These are phyloP conservation scores for Ia io DNA, from an alignment of 2,113 vertebrate genomes.

Conservation along the genomic window DNA sequence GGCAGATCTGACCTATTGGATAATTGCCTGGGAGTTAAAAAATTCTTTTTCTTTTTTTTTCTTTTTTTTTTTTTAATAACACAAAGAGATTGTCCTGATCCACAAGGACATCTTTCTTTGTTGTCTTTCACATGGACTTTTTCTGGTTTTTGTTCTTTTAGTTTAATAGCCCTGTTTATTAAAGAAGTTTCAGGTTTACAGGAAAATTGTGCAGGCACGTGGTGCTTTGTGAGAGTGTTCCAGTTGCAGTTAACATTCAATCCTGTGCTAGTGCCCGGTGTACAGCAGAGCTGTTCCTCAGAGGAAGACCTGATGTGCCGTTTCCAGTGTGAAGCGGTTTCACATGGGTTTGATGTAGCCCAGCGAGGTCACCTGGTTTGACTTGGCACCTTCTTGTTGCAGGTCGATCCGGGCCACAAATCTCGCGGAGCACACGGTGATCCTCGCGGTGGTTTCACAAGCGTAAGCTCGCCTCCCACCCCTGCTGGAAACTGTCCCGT, in stretches of 20 bases:
- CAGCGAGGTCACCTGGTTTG: neutral
- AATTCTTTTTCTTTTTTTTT: neutral
- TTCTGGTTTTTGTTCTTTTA: neutral
- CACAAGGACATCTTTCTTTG: slow-evolving; percentile 38
- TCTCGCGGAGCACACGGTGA: slow-evolving; percentile 91
- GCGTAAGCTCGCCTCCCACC: slow-evolving; percentile 82
- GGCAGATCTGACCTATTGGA: slow-evolving; percentile 46
- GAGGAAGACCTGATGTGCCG: neutral
- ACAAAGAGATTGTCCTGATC: slow-evolving; percentile 19
- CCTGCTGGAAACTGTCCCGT: neutral
- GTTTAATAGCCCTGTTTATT: neutral
- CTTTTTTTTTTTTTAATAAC: neutral
- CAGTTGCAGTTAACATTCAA: neutral
- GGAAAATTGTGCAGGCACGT: neutral
- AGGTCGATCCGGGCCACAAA: slow-evolving; percentile 94
- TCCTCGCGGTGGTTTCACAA: slow-evolving; percentile 90
- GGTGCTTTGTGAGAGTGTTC: neutral
- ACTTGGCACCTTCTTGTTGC: slow-evolving; percentile 67
- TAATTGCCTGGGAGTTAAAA: slow-evolving; percentile 33
- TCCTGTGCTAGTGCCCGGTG: neutral
- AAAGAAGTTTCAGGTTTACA: neutral
- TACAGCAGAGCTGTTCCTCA: neutral
- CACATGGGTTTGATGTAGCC: neutral
- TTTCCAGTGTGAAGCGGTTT: neutral
- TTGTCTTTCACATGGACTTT: neutral